Conservation (phyloP, 2,797 vertebrate genomes). For the Sebastes ruberrimus region DNA sequence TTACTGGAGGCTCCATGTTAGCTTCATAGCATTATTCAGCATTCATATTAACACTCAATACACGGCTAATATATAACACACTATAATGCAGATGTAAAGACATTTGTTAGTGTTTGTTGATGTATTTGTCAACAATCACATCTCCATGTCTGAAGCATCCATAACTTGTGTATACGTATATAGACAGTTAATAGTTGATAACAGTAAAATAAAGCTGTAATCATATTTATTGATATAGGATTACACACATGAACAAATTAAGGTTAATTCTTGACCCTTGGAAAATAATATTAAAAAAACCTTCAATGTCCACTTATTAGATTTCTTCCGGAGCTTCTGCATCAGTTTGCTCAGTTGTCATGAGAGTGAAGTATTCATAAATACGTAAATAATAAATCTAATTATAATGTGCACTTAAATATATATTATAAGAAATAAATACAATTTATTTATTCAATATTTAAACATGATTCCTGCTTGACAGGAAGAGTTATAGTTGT, state of each 20-base stretch:
- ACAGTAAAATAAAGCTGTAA: background rate
- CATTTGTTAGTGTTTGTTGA: background rate
- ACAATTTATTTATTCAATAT: background rate
- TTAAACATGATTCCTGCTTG: background rate
- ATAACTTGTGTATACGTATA: no score
- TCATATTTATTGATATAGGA: no score
- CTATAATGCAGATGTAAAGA: background rate
- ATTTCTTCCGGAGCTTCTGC: background rate
- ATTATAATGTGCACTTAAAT: background rate
- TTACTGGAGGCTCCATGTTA: background rate
- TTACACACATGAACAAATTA: background rate
- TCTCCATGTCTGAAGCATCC: background rate
- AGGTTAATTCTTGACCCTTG: background rate
- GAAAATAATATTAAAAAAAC: rapidly evolving
- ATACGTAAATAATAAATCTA: background rate
- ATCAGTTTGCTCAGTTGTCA: background rate
- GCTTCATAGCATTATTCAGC: no score
- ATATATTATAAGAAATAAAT: background rate
- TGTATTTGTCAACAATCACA: background rate
- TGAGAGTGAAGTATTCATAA: background rate
- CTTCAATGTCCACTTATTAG: background rate
- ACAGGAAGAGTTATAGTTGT: background rate
- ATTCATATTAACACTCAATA: background rate
- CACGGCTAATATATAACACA: background rate
- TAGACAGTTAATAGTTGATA: background rate